These are phyloP conservation scores for Micrasema longulum DNA, from an alignment of 1,140 invertebrate genomes.

Conservation along the genomic window DNA sequence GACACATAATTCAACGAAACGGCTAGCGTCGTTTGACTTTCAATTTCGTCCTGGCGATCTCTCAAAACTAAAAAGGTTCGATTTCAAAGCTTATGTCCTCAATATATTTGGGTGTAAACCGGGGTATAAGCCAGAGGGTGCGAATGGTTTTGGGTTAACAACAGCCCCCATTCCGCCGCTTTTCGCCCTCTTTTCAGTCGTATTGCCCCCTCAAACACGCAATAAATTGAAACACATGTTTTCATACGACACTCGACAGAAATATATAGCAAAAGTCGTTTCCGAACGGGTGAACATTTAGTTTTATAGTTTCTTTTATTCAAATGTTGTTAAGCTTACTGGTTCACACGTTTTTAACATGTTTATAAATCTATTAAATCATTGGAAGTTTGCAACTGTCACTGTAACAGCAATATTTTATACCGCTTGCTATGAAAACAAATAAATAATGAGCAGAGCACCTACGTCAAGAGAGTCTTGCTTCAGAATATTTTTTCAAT, in stretches of 20 bases:
- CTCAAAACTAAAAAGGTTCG: slow-evolving; percentile 30
- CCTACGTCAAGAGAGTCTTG: too few species aligned
- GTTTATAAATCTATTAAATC: too few species aligned
- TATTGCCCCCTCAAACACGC: neutral
- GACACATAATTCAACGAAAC: neutral
- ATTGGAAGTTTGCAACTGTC: too few species aligned
- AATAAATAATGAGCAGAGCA: too few species aligned
- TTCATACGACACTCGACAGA: slow-evolving; percentile 17
- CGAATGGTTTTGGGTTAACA: slow-evolving; percentile 33
- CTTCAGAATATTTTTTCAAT: too few species aligned
- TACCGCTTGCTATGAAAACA: too few species aligned
- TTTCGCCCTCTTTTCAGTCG: neutral
- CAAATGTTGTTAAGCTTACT: too few species aligned
- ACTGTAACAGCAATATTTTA: too few species aligned
- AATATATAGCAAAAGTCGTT: neutral
- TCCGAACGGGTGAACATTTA: too few species aligned
- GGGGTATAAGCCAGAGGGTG: slow-evolving; percentile 16
- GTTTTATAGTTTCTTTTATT: too few species aligned
- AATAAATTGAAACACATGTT: slow-evolving; percentile 37
- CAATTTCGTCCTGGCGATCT: slow-evolving; percentile 19
- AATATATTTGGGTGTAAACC: slow-evolving; percentile 35
- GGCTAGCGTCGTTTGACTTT: slow-evolving; percentile 13
- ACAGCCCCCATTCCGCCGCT: slow-evolving; percentile 1
- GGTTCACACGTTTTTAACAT: too few species aligned
- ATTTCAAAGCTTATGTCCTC: slow-evolving; percentile 32